Evolutionary conservation across 2,113 vertebrate species (phyloP).

Genomic region (Struthidea cinerea): DNA sequence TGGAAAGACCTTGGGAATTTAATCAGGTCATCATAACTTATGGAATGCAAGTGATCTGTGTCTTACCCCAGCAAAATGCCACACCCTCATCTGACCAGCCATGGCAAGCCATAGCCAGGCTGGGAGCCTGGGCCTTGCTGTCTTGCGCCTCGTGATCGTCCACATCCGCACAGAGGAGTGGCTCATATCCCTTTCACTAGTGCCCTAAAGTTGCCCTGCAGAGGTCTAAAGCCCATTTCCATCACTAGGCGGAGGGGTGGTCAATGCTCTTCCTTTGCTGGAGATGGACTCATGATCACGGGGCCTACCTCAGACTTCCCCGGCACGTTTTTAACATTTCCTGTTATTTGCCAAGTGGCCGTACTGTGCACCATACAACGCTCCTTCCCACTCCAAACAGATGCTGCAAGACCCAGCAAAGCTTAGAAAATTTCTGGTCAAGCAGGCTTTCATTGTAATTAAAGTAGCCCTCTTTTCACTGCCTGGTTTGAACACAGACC

Average conservation of each 20-base stretch:
- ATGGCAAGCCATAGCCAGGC: not conserved
- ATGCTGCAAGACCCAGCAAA: not conserved
- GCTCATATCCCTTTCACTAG: not conserved
- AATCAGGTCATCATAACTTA: not conserved
- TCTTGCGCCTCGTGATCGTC: not conserved
- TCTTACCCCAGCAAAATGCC: not conserved
- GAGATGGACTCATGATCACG: rapidly evolving
- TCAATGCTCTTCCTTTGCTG: not conserved
- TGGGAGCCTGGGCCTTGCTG: not conserved
- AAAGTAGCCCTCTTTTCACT: not conserved
- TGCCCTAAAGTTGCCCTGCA: not conserved
- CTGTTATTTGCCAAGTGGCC: not conserved
- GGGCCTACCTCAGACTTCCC: not conserved
- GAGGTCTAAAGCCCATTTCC: not conserved
- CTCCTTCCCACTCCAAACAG: not conserved
- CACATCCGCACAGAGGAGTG: not conserved
- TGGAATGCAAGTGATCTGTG: not conserved
- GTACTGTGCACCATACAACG: not conserved
- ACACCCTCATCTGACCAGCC: not conserved
- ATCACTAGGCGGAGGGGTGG: not conserved
- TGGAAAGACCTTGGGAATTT: not conserved
- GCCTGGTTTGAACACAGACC: not conserved
- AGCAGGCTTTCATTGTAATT: not conserved
- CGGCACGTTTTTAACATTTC: not conserved
- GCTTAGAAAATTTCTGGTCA: not conserved